Evolutionary conservation across 2,888 invertebrate species (phyloP).

Genomic region (Opisthograptis luteolata): DNA sequence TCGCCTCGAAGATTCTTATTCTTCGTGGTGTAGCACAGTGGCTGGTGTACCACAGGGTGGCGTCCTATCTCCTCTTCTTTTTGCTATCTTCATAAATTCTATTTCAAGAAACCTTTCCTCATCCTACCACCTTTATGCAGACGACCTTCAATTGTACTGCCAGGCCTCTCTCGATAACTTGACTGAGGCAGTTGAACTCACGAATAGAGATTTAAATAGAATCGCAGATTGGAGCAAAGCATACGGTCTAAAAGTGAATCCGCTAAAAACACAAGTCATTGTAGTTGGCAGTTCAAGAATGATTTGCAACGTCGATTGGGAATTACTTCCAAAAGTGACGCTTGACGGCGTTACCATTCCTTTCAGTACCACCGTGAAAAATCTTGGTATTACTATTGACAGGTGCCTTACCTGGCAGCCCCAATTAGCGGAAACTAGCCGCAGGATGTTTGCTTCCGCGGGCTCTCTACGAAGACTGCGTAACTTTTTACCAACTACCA

Average conservation of each 20-base stretch:
- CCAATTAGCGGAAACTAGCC: neutral
- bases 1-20: neutral
- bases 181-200: conserved; percentile 6
- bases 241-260: conserved; percentile 1
- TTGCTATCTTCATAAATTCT: conserved; percentile 12
- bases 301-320: neutral
- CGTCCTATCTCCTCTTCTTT: no score
- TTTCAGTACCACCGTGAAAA: neutral
- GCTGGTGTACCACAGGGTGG: no score
- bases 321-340: neutral
- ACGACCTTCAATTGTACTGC: conserved; percentile 6
- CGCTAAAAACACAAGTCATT: conserved; percentile 4
- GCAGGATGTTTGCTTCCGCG: conserved; percentile 1
- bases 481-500: conserved; percentile 11
- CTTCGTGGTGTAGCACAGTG: conserved; percentile 2
- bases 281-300: conserved; percentile 2
- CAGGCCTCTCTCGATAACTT: neutral
- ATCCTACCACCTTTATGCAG: conserved; percentile 17
- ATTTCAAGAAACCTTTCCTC: conserved; percentile 9
- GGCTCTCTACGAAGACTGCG: neutral
- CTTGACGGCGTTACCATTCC: neutral
- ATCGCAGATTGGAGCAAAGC: neutral
- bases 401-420: neutral
- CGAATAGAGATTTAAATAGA: neutral
- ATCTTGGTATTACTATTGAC: conserved; percentile 5